phyloP scores from a whole-genome alignment of 2,888 invertebrate species.

The Noctua comes region DNA sequence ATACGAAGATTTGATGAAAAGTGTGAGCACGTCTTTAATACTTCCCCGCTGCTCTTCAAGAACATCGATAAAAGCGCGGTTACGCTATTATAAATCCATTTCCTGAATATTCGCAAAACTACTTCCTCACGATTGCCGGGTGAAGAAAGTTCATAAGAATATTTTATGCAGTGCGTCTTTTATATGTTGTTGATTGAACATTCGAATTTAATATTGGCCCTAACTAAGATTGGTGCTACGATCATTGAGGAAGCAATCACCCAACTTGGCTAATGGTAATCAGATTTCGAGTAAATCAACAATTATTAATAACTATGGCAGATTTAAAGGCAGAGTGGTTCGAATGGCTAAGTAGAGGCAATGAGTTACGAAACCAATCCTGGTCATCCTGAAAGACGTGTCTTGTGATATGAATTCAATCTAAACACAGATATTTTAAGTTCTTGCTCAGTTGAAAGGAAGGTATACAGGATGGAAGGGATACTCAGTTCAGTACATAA shows the following conservation, averaged over 20 bases:
- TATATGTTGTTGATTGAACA: constrained; percentile 9
- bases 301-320: not conserved
- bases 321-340: not conserved
- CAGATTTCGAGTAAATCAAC: not conserved
- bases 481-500: too few relatives aligned
- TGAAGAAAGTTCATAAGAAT: constrained; percentile 14
- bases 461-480: too few relatives aligned
- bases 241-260: not conserved
- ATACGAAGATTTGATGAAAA: not conserved
- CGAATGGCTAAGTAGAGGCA: too few relatives aligned
- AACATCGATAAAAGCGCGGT: constrained; percentile 59
- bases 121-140: constrained; percentile 26
- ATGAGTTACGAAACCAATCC: not conserved
- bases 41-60: constrained; percentile 37
- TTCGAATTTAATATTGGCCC: not conserved
- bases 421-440: not conserved
- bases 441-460: too few relatives aligned
- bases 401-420: not conserved
- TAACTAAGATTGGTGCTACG: not conserved
- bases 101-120: constrained; percentile 48
- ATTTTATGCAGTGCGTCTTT: not conserved
- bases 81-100: constrained; percentile 69
- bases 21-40: constrained; percentile 47
- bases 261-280: not conserved
- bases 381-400: not conserved